A percentile compares a stretch with the other conserved stretches of the same genome.
Conservation (phyloP, 2,888 invertebrate species). For the Aleiodes alternator region DNA sequence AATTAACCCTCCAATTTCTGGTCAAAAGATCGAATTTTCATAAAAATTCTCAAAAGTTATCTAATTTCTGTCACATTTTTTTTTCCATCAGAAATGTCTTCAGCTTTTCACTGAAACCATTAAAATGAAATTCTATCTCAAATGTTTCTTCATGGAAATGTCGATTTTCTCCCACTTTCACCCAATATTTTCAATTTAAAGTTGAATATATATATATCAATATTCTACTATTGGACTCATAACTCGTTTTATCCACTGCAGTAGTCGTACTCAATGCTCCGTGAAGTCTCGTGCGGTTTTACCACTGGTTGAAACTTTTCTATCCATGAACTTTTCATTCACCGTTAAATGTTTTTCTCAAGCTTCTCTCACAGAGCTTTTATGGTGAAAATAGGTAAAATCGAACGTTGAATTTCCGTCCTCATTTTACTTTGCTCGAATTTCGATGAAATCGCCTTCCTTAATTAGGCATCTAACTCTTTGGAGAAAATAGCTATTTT, state of each 20-base stretch:
- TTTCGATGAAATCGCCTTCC: background rate
- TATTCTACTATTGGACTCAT: slow-evolving; percentile 7
- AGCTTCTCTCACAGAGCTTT: background rate
- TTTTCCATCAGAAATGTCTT: no score
- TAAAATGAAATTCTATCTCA: no score
- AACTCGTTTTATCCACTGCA: slow-evolving; percentile 28
- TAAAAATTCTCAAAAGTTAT: no score
- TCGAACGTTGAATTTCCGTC: background rate
- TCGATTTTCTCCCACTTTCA: background rate
- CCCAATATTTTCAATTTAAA: background rate
- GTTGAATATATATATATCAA: background rate
- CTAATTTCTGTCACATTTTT: no score
- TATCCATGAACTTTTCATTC: slow-evolving; percentile 14
- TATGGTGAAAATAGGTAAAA: background rate
- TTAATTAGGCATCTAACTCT: background rate
- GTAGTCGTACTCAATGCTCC: slow-evolving; percentile 17
- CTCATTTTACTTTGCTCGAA: background rate
- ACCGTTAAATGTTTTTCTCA: slow-evolving; percentile 9
- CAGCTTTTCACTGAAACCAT: no score
- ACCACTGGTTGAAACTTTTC: slow-evolving; percentile 12
- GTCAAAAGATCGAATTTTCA: no score
- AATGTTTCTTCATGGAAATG: no score
- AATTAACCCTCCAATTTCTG: no score
- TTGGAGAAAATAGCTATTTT: background rate
- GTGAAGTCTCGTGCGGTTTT: slow-evolving; percentile 25